Percentiles rank a stretch among this genome's conserved stretches.
Evolutionary conservation across 1,140 invertebrate species (phyloP).

Genomic region (Drosophila melanica): DNA sequence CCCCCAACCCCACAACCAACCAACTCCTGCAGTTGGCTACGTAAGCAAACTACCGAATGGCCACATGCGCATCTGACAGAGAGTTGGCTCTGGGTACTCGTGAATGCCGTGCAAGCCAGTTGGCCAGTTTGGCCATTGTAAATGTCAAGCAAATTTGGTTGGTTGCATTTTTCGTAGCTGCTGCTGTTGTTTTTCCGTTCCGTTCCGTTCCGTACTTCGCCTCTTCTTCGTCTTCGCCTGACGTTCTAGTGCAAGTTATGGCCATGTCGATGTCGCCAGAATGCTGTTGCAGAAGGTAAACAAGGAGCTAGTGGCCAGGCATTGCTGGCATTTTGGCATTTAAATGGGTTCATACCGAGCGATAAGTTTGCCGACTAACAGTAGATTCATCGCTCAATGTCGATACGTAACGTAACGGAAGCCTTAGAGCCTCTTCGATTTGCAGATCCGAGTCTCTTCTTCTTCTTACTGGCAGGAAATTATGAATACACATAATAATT

Average conservation of each 20-base stretch:
- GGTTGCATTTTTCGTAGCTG: constrained; percentile 58
- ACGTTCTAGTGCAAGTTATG: constrained; percentile 27
- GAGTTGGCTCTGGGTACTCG: constrained; percentile 17
- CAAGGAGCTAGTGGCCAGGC: constrained; percentile 29
- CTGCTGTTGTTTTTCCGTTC: not conserved
- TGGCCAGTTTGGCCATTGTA: constrained; percentile 70
- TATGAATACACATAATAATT: constrained; percentile 3
- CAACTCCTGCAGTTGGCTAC: not conserved
- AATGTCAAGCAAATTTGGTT: constrained; percentile 80
- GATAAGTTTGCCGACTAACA: constrained; percentile 28
- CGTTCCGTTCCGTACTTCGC: not conserved
- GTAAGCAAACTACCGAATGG: constrained; percentile 6
- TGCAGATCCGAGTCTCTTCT: not conserved
- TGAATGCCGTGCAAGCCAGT: constrained; percentile 37
- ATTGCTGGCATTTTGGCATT: constrained; percentile 43
- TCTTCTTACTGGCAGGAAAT: constrained; percentile 4
- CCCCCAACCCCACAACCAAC: not conserved
- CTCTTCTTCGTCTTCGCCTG: not conserved
- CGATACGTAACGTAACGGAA: constrained; percentile 13
- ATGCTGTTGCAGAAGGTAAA: constrained; percentile 39
- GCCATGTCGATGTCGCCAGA: constrained; percentile 52
- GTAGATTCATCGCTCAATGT: constrained; percentile 33
- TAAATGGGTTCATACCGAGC: constrained; percentile 48
- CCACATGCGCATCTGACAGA: constrained; percentile 13
- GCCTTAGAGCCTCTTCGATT: constrained; percentile 1